phyloP scores from a whole-genome alignment of 2,888 invertebrate genomes.

The Saturnia pavonia region DNA sequence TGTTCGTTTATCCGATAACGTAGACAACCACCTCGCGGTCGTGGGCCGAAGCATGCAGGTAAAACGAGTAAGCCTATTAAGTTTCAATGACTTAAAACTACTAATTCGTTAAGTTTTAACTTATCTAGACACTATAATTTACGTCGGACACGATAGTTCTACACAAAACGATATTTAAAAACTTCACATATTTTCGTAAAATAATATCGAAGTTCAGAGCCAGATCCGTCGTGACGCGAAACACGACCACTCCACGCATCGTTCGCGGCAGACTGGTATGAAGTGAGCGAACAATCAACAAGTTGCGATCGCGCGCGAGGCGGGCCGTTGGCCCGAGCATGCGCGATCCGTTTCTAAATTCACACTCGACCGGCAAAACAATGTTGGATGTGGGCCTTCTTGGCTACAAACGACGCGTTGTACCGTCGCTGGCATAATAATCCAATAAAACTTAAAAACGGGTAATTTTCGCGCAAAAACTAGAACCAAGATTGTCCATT shows the following conservation, averaged over 20 bases:
- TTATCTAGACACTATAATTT: conserved; percentile 58
- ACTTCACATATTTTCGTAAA: conserved; percentile 79
- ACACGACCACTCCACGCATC: conserved; percentile 74
- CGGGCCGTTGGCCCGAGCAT: conserved; percentile 71
- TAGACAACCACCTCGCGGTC: conserved; percentile 73
- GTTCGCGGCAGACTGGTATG: conserved; percentile 72
- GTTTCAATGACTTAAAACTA: conserved; percentile 77
- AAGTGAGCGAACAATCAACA: conserved; percentile 80
- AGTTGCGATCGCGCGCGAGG: conserved; percentile 70
- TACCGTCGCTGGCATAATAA: conserved; percentile 33
- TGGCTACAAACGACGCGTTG: conserved; percentile 28
- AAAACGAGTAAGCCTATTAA: conserved; percentile 76
- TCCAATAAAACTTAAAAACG: conserved; percentile 50
- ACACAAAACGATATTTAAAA: conserved; percentile 63
- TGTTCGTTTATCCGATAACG: conserved; percentile 79
- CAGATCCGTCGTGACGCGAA: conserved; percentile 54
- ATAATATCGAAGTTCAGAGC: conserved; percentile 74
- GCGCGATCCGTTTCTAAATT: conserved; percentile 70
- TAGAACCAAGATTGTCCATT: conserved; percentile 25
- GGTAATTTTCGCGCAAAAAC: conserved; percentile 78
- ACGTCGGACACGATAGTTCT: conserved; percentile 58
- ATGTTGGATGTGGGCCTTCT: conserved; percentile 48
- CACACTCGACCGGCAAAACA: conserved; percentile 59
- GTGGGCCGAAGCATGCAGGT: conserved; percentile 79
- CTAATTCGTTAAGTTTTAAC: conserved; percentile 54